Evolutionary conservation across 2,888 invertebrate species (phyloP).

Genomic region (Trissolcus japonicus): DNA sequence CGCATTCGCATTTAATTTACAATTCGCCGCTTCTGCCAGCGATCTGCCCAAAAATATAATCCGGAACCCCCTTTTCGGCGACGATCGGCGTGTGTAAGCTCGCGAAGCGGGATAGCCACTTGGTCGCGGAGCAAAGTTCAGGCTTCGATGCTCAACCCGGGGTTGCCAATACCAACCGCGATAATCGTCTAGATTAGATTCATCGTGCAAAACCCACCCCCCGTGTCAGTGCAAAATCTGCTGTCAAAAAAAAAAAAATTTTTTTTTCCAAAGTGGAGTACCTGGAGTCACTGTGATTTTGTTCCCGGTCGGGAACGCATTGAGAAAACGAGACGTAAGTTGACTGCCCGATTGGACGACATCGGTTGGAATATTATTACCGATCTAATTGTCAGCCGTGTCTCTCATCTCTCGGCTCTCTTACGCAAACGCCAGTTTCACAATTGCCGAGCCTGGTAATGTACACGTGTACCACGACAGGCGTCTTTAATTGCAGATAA

Average conservation of each 20-base stretch:
- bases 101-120: conserved; percentile 23
- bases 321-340: conserved; percentile 44
- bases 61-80: conserved; percentile 23
- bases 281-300: conserved; percentile 28
- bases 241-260: background rate
- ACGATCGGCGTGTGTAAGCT: conserved; percentile 33
- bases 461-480: conserved; percentile 25
- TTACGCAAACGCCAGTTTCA: conserved; percentile 9
- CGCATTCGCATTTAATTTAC: conserved; percentile 73
- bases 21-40: conserved; percentile 58
- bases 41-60: conserved; percentile 33
- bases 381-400: conserved; percentile 3
- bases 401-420: conserved; percentile 2
- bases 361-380: conserved; percentile 24
- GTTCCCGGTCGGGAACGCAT: conserved; percentile 5
- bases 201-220: conserved; percentile 9
- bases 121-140: conserved; percentile 34
- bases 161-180: background rate
- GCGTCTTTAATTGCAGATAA: conserved; percentile 16
- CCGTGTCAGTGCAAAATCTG: conserved; percentile 20
- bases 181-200: conserved; percentile 14
- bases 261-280: conserved; percentile 20
- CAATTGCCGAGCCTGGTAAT: conserved; percentile 17
- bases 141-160: conserved; percentile 17
- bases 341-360: conserved; percentile 36